Conservation (phyloP, 1,140 invertebrate genomes). For the Magallana gigas region DNA sequence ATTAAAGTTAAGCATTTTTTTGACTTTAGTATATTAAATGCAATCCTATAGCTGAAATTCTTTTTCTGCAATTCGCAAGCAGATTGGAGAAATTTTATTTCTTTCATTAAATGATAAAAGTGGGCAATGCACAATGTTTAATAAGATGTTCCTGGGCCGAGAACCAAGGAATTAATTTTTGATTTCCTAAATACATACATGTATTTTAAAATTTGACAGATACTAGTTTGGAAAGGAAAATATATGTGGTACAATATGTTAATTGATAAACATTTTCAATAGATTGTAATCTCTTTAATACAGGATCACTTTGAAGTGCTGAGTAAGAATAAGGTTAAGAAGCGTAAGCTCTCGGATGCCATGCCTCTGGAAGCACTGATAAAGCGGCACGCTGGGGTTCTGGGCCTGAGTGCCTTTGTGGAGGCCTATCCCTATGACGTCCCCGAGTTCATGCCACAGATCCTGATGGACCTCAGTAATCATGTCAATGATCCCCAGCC, state of each 20-base stretch:
- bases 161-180: too few relatives aligned
- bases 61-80: too few relatives aligned
- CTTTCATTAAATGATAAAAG: too few relatives aligned
- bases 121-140: too few relatives aligned
- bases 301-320: slow-evolving; percentile 76
- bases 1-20: too few relatives aligned
- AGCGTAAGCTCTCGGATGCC: slow-evolving; percentile 59
- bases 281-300: not conserved
- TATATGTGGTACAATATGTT: too few relatives aligned
- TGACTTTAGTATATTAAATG: too few relatives aligned
- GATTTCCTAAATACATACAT: too few relatives aligned
- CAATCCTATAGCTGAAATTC: too few relatives aligned
- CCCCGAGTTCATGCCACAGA: slow-evolving; percentile 89
- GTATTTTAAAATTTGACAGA: not conserved
- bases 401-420: slow-evolving; percentile 93
- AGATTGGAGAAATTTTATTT: too few relatives aligned
- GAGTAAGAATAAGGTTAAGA: slow-evolving; percentile 73
- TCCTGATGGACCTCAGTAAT: slow-evolving; percentile 88
- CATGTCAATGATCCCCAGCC: slow-evolving; percentile 94
- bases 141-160: too few relatives aligned
- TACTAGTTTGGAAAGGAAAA: not conserved
- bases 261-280: not conserved
- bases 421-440: slow-evolving; percentile 94
- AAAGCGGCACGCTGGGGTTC: slow-evolving; percentile 87
- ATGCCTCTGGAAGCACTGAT: slow-evolving; percentile 76